Percentiles rank a stretch among this genome's conserved stretches.
Conservation (phyloP, 2,888 invertebrate species). For the Drosophila austrosaltans region DNA sequence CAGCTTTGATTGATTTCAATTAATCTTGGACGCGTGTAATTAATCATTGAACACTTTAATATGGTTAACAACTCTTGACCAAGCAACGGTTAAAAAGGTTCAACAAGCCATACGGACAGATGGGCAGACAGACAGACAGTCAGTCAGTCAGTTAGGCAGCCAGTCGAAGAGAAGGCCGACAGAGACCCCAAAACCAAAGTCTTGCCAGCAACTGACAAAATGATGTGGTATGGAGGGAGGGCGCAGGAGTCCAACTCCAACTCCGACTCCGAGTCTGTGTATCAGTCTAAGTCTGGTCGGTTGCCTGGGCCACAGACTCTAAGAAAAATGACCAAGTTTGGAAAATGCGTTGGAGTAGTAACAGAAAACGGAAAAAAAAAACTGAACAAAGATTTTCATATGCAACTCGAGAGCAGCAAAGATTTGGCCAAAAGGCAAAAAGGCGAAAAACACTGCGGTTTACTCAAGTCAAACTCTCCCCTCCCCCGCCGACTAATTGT, state of each 20-base stretch:
- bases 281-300: constrained; percentile 27
- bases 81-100: constrained; percentile 82
- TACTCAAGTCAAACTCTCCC: constrained; percentile 19
- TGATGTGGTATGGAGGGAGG: constrained; percentile 42
- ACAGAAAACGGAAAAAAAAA: constrained; percentile 53
- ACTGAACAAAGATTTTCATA: constrained; percentile 61
- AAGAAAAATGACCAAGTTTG: constrained; percentile 70
- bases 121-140: constrained; percentile 43
- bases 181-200: constrained; percentile 39
- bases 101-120: constrained; percentile 59
- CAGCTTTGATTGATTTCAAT: constrained; percentile 84
- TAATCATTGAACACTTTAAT: constrained; percentile 84
- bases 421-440: constrained; percentile 21
- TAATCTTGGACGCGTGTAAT: constrained; percentile 84
- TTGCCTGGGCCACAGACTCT: constrained; percentile 63
- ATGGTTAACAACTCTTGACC: constrained; percentile 83
- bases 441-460: constrained; percentile 4
- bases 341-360: constrained; percentile 78
- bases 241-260: neutral
- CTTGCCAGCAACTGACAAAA: constrained; percentile 70
- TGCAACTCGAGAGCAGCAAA: constrained; percentile 13
- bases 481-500: constrained; percentile 69
- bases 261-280: neutral
- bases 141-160: constrained; percentile 17
- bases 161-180: constrained; percentile 10